A percentile compares a stretch with the other conserved stretches of the same genome.
Conservation (phyloP, 2,888 invertebrate genomes). For the Spisula solida region DNA sequence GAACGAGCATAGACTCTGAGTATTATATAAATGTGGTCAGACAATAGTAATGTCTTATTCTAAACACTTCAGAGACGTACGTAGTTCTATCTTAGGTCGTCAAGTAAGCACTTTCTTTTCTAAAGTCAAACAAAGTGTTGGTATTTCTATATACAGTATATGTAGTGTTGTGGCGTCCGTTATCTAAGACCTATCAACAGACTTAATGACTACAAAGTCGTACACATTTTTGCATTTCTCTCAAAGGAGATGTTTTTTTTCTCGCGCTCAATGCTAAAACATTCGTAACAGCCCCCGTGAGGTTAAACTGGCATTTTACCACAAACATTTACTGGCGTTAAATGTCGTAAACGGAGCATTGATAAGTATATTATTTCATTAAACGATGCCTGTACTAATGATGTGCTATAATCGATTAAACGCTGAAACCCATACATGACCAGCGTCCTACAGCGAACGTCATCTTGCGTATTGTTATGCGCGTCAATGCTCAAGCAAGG, state of each 20-base stretch:
- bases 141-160: too few relatives aligned
- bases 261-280: background rate
- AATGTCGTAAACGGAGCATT: background rate
- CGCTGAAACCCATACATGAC: background rate
- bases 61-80: too few relatives aligned
- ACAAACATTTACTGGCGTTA: background rate
- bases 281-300: background rate
- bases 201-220: background rate
- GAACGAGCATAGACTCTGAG: too few relatives aligned
- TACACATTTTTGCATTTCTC: background rate
- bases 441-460: too few relatives aligned
- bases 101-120: too few relatives aligned
- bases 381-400: background rate
- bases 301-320: background rate
- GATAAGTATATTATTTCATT: constrained; percentile 20
- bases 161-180: background rate
- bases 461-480: too few relatives aligned
- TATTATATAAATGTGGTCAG: too few relatives aligned
- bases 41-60: too few relatives aligned
- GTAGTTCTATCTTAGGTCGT: too few relatives aligned
- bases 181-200: background rate
- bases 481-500: too few relatives aligned
- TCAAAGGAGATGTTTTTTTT: background rate
- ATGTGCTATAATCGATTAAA: background rate
- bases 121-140: too few relatives aligned